Evolutionary conservation across 2,113 vertebrate species (phyloP).

Genomic region (Spilogale gracilis): DNA sequence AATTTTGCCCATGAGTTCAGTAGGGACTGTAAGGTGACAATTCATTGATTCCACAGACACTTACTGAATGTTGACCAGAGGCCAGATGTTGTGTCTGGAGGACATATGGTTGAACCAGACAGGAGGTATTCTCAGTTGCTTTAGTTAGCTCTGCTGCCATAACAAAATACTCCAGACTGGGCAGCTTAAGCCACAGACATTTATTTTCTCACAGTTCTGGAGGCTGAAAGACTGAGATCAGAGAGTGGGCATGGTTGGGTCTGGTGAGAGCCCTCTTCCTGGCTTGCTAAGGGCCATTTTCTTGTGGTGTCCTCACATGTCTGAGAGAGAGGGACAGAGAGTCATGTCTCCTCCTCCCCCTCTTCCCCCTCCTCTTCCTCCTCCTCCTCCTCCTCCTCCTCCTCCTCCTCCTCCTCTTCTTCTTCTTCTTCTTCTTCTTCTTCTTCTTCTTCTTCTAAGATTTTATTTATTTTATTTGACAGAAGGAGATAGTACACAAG

Average conservation of each 20-base stretch:
- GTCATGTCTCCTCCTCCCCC: background rate
- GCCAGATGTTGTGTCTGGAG: background rate
- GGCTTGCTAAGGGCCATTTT: rapidly evolving
- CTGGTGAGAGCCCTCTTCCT: background rate
- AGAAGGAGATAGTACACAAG: no score
- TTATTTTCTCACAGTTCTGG: background rate
- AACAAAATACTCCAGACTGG: background rate
- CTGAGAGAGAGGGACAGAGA: background rate
- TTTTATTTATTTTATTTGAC: no score
- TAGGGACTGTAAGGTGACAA: background rate
- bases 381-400: no score
- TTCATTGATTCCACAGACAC: background rate
- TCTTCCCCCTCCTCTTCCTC: no score
- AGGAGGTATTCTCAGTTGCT: background rate
- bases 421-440: no score
- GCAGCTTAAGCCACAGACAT: background rate
- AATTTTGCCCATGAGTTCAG: background rate
- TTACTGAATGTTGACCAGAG: background rate
- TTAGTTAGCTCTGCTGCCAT: background rate
- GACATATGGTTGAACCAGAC: background rate
- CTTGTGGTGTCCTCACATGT: background rate
- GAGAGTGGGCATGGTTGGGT: background rate
- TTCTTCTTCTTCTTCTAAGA: no score
- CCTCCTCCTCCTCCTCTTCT: no score
- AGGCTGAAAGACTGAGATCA: background rate